Base-by-base conservation (phyloP, 2,888 invertebrate genomes). In the Melinaea menophilus region DNA sequence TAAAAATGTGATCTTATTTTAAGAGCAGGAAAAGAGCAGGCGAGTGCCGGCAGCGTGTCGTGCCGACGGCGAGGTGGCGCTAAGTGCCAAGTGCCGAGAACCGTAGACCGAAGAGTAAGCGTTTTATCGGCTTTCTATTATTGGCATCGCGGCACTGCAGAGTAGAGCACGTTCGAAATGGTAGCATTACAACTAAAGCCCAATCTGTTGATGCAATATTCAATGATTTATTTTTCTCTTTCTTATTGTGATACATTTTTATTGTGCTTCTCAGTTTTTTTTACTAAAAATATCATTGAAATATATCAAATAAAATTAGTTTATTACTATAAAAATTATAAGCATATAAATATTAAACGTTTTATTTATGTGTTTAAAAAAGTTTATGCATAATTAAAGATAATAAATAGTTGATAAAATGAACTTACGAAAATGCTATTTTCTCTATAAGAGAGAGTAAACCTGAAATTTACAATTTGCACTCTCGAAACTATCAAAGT, bases 1-100 rank as follows among this genome's bases (percentile, higher is more conserved):
- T 37, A 61, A 22, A 22, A 22, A 22, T 22, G 22, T 22, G 57
- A 63, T 55, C 35, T 41, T 64, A 64, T 64, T 64, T 63, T 63
- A 63, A 58, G 60, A 56, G 13, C 22, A 57, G 64, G 61, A 58
- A 62, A 59, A 56, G 55, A 33, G 62, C 9, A 48, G 55, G 7
- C 34, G 48, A 12, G 41, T 33, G 12, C 22, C 33, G 45, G 12
- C 54, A 46, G 13, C 11, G 45, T 34, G n/a, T 34, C 47, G 48
- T 48, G 22, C 13, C n/a, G 48, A 9, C 3, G 48, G 34, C 5
- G 41, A 31, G 45, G 33, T 37, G 33, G 37, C 7, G 46, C 33
- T 13, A 47, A 56, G 48, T 48, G 48, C 48, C 48, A 48, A 13
- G 37, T 37, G 37, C 37, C 37, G 37, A 37, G 37, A 5, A 7